Percentiles rank a stretch among this genome's conserved stretches.
Conservation (phyloP, 1,140 invertebrate genomes). For the Holcopasites calliopsidis region DNA sequence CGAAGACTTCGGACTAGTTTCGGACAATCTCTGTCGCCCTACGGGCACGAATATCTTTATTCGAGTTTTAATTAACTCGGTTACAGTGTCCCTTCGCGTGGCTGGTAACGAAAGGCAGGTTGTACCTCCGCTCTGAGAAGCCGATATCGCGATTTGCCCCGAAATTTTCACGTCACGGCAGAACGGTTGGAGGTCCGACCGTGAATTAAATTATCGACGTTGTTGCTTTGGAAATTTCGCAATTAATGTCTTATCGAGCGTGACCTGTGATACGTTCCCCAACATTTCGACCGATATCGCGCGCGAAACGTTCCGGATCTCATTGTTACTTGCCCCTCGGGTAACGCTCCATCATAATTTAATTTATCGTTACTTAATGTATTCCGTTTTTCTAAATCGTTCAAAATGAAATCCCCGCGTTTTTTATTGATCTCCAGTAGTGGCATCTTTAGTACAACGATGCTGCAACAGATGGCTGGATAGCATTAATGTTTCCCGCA, state of each 20-base stretch:
- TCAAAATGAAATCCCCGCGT: too few species aligned
- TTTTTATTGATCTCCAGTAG: too few species aligned
- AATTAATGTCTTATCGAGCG: constrained; percentile 25
- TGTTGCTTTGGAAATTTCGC: neutral
- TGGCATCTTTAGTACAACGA: constrained; percentile 28
- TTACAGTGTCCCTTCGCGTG: constrained; percentile 7
- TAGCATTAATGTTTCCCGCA: constrained; percentile 41
- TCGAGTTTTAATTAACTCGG: constrained; percentile 36
- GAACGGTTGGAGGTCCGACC: neutral
- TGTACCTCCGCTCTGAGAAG: neutral
- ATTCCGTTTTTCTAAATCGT: too few species aligned
- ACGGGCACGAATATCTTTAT: constrained; percentile 16
- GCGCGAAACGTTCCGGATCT: too few species aligned
- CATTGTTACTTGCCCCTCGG: too few species aligned
- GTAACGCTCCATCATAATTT: too few species aligned
- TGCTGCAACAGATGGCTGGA: constrained; percentile 38
- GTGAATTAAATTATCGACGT: constrained; percentile 20
- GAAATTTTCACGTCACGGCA: constrained; percentile 5
- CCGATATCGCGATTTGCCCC: neutral
- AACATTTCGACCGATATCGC: neutral
- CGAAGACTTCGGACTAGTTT: neutral
- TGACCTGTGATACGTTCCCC: neutral
- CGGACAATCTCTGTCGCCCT: too few species aligned
- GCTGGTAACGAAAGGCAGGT: neutral
- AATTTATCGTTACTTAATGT: too few species aligned